Evolutionary conservation across 2,888 invertebrate species (phyloP).

Genomic region (Linyphia triangularis): DNA sequence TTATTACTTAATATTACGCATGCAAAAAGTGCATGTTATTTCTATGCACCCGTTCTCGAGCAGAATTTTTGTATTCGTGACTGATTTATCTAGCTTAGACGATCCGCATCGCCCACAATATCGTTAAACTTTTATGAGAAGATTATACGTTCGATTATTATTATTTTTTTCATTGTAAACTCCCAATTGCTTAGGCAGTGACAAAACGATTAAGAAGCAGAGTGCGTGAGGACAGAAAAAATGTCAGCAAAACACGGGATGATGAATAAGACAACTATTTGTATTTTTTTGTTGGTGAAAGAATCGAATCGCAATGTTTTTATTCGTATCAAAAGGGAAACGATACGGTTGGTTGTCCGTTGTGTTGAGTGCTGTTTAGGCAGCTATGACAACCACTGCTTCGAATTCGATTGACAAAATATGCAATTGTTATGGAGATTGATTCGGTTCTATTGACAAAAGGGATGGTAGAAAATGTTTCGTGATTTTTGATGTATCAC

Average conservation of each 20-base stretch:
- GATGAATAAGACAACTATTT: background rate
- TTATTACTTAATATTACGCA: slow-evolving; percentile 28
- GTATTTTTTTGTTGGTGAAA: slow-evolving; percentile 15
- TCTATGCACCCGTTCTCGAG: background rate
- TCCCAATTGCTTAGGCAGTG: slow-evolving; percentile 31
- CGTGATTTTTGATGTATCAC: slow-evolving; percentile 41
- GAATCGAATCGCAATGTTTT: slow-evolving; percentile 19
- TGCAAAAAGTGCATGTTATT: slow-evolving; percentile 10
- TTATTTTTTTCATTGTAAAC: background rate
- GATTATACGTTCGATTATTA: slow-evolving; percentile 36
- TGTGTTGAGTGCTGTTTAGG: slow-evolving; percentile 43
- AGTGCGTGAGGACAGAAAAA: slow-evolving; percentile 44
- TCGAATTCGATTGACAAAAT: slow-evolving; percentile 47
- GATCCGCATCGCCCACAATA: background rate
- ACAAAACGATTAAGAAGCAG: slow-evolving; percentile 65
- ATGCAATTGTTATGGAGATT: slow-evolving; percentile 31
- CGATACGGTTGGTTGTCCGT: background rate
- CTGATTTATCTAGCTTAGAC: background rate
- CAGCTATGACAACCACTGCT: slow-evolving; percentile 56
- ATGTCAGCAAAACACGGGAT: slow-evolving; percentile 33
- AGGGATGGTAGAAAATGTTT: slow-evolving; percentile 8
- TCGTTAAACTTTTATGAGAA: slow-evolving; percentile 54
- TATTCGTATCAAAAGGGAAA: slow-evolving; percentile 23
- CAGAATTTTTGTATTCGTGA: slow-evolving; percentile 34
- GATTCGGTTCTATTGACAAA: slow-evolving; percentile 35